phyloP scores from a whole-genome alignment of 2,888 invertebrate genomes.

The Andrena minutula region DNA sequence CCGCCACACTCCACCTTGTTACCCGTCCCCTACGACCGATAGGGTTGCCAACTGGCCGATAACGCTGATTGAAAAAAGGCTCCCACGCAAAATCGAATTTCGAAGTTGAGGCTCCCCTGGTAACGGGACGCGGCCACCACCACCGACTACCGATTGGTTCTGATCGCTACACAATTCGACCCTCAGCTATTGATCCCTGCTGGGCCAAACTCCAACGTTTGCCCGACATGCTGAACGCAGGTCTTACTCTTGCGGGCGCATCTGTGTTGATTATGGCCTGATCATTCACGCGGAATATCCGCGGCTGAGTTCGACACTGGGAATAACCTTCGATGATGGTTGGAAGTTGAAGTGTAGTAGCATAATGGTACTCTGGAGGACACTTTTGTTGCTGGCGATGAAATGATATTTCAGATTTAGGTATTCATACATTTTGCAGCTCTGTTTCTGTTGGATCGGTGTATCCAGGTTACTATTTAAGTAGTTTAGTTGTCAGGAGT shows the following conservation, averaged over 20 bases:
- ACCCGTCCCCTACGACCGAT: slow-evolving; percentile 57
- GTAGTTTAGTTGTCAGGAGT: too few species aligned
- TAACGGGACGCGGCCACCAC: slow-evolving; percentile 43
- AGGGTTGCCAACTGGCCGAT: slow-evolving; percentile 77
- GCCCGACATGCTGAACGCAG: slow-evolving; percentile 17
- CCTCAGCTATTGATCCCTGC: slow-evolving; percentile 59
- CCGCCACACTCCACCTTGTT: slow-evolving; percentile 30
- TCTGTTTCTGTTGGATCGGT: too few species aligned
- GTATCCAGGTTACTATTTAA: too few species aligned
- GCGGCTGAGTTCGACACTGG: neutral
- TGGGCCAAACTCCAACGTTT: slow-evolving; percentile 34
- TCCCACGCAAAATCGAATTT: slow-evolving; percentile 76
- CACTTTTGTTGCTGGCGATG: too few species aligned
- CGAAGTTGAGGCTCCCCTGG: slow-evolving; percentile 55
- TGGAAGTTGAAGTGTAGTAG: too few species aligned
- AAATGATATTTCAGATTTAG: too few species aligned
- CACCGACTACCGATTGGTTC: slow-evolving; percentile 62
- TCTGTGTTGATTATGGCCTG: neutral
- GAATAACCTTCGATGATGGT: neutral
- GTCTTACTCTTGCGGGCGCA: slow-evolving; percentile 30
- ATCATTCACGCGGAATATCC: neutral
- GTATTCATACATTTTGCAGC: too few species aligned
- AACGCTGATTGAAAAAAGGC: slow-evolving; percentile 79
- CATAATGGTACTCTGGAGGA: too few species aligned
- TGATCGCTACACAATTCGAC: slow-evolving; percentile 56